phyloP scores from a whole-genome alignment of 2,797 vertebrate species.

The Varecia variegata region DNA sequence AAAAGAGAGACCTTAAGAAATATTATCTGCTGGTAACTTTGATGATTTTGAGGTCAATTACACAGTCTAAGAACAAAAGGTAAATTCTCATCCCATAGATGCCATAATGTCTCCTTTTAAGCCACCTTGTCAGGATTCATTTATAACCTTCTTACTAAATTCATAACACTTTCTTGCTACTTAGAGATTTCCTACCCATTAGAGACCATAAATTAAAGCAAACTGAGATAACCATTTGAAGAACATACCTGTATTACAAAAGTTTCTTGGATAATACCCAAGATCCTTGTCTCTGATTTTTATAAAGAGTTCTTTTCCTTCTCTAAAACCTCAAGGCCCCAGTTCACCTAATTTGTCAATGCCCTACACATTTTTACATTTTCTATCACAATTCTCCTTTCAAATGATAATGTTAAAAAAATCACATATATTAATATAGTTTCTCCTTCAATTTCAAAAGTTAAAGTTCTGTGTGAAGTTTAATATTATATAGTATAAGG shows the following conservation, averaged over 20 bases:
- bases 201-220: slow-evolving; percentile 62
- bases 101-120: slow-evolving; percentile 77
- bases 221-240: slow-evolving; percentile 56
- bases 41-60: slow-evolving; percentile 71
- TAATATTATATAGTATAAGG: slow-evolving; percentile 9
- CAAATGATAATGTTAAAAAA: slow-evolving; percentile 57
- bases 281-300: slow-evolving; percentile 50
- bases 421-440: neutral
- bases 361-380: slow-evolving; percentile 55
- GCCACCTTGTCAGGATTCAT: slow-evolving; percentile 75
- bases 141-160: slow-evolving; percentile 69
- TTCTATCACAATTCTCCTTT: slow-evolving; percentile 57
- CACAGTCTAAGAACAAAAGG: slow-evolving; percentile 61
- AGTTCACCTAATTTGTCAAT: slow-evolving; percentile 54
- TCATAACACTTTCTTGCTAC: slow-evolving; percentile 79
- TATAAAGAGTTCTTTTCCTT: slow-evolving; percentile 66
- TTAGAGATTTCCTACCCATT: slow-evolving; percentile 72
- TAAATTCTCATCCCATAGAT: slow-evolving; percentile 75
- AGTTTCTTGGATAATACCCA: slow-evolving; percentile 76
- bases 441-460: slow-evolving; percentile 56
- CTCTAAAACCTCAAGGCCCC: slow-evolving; percentile 56
- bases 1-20: slow-evolving; percentile 57
- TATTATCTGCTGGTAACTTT: slow-evolving; percentile 57
- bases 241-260: slow-evolving; percentile 55
- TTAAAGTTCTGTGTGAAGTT: slow-evolving; percentile 32